Base-by-base conservation (phyloP, 2,888 invertebrate genomes). In the Lucinisca nassula region DNA sequence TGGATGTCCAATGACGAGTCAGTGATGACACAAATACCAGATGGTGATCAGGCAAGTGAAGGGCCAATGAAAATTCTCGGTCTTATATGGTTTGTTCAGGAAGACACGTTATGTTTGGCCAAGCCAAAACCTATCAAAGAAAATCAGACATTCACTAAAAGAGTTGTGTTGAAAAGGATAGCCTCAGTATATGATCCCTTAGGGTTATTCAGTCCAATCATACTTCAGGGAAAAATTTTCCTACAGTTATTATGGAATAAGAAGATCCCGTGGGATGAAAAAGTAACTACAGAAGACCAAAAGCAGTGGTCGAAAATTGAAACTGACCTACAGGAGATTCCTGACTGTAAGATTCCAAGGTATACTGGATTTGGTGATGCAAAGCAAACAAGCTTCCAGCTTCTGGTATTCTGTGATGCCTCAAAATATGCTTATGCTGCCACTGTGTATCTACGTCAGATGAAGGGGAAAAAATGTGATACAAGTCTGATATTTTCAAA, bases 21-120 rank as follows among this genome's bases (percentile, higher is more conserved):
- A 49, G 55, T 80, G 38, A 79, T 77, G 27, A 37, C 32, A 21
- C 1, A 35, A 58, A 80, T 74, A 27, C 17, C 37, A 27, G 67
- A 61, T 30, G 55, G n/a, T 49, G 30, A 37, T 6, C 55, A 35
- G 24, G 84, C 74, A 2, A 70, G n/a, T 30, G 45, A 17, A 1
- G 35, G 58, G 10, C n/a, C 77, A 35, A 74, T 76, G 8, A 55
- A 75, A 58, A 76, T 80, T 0, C 38, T 87, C 12, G 87, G 84
- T 21, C 75, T 76, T 38, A 72, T 21, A 51, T 87, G 80, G 87
- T 27, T 51, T 58, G 76, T 58, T 30, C n/a, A 78, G 24, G 55
- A 32, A n/a, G 77, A 77, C 51, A 72, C 32, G 37, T 14, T 67
- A 67, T 51, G 32, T 12, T 35, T 67, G 24, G 6, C 4, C 21